phyloP scores from a whole-genome alignment of 2,888 invertebrate genomes.

The Hydraecia micacea region DNA sequence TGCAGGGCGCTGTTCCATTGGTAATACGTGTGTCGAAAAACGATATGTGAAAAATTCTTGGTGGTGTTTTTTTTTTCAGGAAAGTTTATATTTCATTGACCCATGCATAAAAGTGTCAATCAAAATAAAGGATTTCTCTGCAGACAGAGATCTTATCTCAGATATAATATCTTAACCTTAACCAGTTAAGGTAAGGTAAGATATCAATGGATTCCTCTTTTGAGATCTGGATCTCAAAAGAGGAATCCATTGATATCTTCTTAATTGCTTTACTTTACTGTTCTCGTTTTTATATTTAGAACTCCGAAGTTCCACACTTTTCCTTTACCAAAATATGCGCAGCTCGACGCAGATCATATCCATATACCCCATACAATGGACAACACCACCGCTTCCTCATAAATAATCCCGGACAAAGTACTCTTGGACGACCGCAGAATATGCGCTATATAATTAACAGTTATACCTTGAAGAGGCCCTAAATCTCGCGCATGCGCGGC shows the following conservation, averaged over 20 bases:
- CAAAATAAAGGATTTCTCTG: not conserved
- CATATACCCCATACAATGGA: conserved; percentile 64
- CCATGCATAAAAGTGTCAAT: not conserved
- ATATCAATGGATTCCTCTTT: too few relatives aligned
- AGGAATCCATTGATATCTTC: not conserved
- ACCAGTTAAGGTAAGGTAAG: too few relatives aligned
- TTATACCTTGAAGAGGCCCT: conserved; percentile 84
- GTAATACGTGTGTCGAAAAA: conserved; percentile 48
- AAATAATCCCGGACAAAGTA: conserved; percentile 83
- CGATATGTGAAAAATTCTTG: conserved; percentile 13
- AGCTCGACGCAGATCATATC: conserved; percentile 4
- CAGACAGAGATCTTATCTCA: not conserved
- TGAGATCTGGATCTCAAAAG: too few relatives aligned
- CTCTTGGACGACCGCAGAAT: conserved; percentile 77
- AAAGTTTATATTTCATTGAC: not conserved
- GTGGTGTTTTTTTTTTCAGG: not conserved
- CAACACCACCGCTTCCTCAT: conserved; percentile 73
- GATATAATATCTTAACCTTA: not conserved
- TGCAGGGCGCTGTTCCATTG: conserved; percentile 68
- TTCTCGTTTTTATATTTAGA: not conserved
- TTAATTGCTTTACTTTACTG: not conserved
- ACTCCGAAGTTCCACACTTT: not conserved
- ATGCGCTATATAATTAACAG: conserved; percentile 87
- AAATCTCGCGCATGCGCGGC: conserved; percentile 80
- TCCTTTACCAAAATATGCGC: not conserved